phyloP scores from a whole-genome alignment of 2,113 vertebrate genomes.

The Stegastes partitus region DNA sequence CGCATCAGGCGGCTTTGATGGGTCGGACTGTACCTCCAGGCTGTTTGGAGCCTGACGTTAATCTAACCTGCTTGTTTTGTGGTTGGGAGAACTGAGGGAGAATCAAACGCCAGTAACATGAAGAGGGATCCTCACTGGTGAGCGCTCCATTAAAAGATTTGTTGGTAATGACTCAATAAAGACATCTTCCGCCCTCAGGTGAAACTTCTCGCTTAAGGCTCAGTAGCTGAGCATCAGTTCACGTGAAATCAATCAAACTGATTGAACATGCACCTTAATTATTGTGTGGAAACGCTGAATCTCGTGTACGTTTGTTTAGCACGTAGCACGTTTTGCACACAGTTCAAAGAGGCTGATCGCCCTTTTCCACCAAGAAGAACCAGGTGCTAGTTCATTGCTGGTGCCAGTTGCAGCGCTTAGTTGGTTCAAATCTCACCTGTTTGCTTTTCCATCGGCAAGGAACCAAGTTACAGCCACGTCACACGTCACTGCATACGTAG shows the following conservation, averaged over 20 bases:
- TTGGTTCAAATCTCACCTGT: too few relatives aligned
- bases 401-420: too few relatives aligned
- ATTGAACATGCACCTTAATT: conserved; percentile 14
- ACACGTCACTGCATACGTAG: too few relatives aligned
- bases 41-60: conserved; percentile 5
- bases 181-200: background rate
- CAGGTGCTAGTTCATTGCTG: too few relatives aligned
- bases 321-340: background rate
- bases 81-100: conserved; percentile 6
- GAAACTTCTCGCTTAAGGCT: conserved; percentile 8
- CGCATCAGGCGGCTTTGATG: conserved; percentile 5
- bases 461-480: too few relatives aligned
- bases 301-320: background rate
- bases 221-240: background rate
- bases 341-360: background rate
- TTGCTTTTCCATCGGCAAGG: too few relatives aligned
- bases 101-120: conserved; percentile 1
- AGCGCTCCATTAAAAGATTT: conserved; percentile 8
- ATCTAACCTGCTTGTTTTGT: conserved; percentile 17
- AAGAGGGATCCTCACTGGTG: background rate
- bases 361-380: too few relatives aligned
- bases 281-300: background rate
- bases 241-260: background rate
- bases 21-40: conserved; percentile 3
- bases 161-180: conserved; percentile 15